These are phyloP conservation scores for Amyelois transitella DNA, from an alignment of 1,140 invertebrate genomes.

Conservation along the genomic window DNA sequence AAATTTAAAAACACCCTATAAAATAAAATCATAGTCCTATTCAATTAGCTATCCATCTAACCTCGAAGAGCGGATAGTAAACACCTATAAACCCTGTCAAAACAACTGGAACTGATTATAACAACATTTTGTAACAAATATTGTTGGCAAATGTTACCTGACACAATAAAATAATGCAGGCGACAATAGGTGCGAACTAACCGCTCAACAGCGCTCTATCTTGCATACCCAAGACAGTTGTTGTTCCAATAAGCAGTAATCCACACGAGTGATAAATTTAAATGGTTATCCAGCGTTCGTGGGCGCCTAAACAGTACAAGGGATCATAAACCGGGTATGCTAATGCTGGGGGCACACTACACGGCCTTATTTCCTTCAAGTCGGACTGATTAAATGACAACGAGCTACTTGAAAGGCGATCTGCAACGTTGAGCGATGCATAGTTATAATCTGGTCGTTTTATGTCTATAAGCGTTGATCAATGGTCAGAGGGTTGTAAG, in stretches of 20 bases:
- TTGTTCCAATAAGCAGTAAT: constrained; percentile 62
- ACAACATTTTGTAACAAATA: not conserved
- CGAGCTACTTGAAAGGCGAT: constrained; percentile 37
- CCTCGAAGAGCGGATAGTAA: not conserved
- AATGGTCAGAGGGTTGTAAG: no score
- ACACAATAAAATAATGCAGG: not conserved
- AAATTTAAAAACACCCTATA: no score
- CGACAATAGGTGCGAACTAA: constrained; percentile 4
- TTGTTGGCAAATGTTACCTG: not conserved
- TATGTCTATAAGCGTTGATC: no score
- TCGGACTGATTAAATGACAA: constrained; percentile 36
- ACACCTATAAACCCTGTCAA: not conserved
- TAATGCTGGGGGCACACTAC: constrained; percentile 48
- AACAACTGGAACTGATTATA: not conserved
- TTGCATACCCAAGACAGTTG: constrained; percentile 39
- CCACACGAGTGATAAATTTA: constrained; percentile 62
- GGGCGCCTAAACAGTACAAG: constrained; percentile 66
- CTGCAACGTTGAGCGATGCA: no score
- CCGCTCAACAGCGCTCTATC: constrained; percentile 16
- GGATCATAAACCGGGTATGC: constrained; percentile 64
- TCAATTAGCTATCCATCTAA: not conserved
- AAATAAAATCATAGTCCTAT: no score
- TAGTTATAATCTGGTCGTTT: constrained; percentile 10
- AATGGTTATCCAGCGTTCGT: constrained; percentile 45
- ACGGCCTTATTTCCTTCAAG: constrained; percentile 36